Evolutionary conservation across 2,888 invertebrate species (phyloP).

Genomic region (Thymelicus lineola): DNA sequence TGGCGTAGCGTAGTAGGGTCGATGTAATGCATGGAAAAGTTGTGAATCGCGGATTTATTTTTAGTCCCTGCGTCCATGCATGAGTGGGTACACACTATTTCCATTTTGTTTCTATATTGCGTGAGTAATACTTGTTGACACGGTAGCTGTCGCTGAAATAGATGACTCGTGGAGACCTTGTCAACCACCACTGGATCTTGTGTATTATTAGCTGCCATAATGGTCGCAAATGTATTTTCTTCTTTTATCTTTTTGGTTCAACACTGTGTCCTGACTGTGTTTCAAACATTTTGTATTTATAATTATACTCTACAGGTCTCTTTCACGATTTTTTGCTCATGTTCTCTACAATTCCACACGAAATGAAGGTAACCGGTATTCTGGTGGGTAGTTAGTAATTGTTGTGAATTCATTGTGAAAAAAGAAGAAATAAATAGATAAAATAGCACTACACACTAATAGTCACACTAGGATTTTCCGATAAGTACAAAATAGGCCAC

Average conservation of each 20-base stretch:
- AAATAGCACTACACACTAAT: too few species aligned
- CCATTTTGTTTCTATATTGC: slow-evolving; percentile 29
- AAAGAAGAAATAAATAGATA: too few species aligned
- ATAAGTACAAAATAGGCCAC: too few species aligned
- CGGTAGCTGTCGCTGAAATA: slow-evolving; percentile 22
- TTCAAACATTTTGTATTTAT: not conserved
- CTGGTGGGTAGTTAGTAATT: too few species aligned
- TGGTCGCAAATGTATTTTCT: too few species aligned
- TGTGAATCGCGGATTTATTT: slow-evolving; percentile 31
- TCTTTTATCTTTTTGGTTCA: slow-evolving; percentile 10
- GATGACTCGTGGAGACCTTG: slow-evolving; percentile 29
- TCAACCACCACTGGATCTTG: slow-evolving; percentile 10
- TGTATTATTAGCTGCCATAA: slow-evolving; percentile 13
- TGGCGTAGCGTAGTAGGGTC: slow-evolving; percentile 7
- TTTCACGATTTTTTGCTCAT: not conserved
- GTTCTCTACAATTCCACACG: not conserved
- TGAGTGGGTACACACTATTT: slow-evolving; percentile 31
- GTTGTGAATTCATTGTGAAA: too few species aligned
- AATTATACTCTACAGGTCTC: not conserved
- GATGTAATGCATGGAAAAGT: slow-evolving; percentile 2
- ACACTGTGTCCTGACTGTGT: not conserved
- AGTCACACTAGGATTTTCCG: too few species aligned
- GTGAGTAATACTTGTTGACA: slow-evolving; percentile 35
- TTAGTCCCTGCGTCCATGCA: slow-evolving; percentile 13
- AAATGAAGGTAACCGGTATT: too few species aligned